These are phyloP conservation scores for Cyanoderma ruficeps DNA, from an alignment of 2,113 vertebrate species.

Conservation along the genomic window DNA sequence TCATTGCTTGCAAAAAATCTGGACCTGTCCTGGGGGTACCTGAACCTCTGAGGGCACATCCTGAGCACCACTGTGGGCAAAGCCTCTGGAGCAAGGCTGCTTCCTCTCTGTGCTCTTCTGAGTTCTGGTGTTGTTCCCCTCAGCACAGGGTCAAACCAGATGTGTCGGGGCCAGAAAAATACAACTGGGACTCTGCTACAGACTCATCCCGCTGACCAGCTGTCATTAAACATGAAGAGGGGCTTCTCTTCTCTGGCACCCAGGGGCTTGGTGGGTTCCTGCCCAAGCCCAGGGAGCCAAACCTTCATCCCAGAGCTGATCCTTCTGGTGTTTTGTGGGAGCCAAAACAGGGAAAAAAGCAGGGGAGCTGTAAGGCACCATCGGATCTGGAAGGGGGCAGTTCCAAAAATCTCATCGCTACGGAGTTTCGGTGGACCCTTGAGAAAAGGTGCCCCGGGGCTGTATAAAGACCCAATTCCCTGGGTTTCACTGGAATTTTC, in stretches of 20 bases:
- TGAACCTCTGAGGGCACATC: background rate
- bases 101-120: background rate
- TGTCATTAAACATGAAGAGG: rapidly evolving
- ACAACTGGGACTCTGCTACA: rapidly evolving
- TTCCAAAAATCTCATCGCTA: rapidly evolving
- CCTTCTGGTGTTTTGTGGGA: background rate
- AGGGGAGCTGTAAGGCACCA: background rate
- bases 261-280: background rate
- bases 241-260: background rate
- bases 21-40: background rate
- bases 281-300: background rate
- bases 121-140: background rate
- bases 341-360: background rate
- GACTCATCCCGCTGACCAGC: background rate
- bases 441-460: background rate
- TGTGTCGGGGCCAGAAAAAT: background rate
- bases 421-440: rapidly evolving
- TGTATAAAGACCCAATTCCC: background rate
- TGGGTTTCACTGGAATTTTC: background rate
- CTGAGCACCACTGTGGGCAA: background rate
- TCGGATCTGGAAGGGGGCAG: background rate
- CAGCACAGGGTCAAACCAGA: background rate
- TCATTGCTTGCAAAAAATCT: background rate
- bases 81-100: background rate
- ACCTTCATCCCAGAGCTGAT: background rate